Conservation (phyloP, 2,113 vertebrate genomes). For the Heterotis niloticus region DNA sequence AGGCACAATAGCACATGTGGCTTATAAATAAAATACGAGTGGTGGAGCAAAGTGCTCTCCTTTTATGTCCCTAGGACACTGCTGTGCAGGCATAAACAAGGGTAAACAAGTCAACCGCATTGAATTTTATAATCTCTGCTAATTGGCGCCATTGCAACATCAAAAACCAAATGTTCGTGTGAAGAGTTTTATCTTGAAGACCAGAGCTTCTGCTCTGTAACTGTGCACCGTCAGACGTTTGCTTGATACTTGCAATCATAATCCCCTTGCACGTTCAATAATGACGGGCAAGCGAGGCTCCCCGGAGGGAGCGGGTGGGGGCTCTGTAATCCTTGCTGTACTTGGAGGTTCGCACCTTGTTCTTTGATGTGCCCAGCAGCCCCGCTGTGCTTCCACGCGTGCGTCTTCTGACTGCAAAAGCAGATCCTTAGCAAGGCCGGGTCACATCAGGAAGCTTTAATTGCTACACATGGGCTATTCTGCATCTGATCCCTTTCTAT, state of each 20-base stretch:
- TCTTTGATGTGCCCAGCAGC: neutral
- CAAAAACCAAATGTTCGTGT: neutral
- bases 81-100: too few species aligned
- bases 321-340: neutral
- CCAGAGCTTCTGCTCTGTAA: neutral
- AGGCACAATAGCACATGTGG: too few species aligned
- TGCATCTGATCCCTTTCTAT: conserved; percentile 7
- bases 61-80: too few species aligned
- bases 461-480: conserved; percentile 3
- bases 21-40: too few species aligned
- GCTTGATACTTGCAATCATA: neutral
- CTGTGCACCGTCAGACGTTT: neutral
- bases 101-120: too few species aligned
- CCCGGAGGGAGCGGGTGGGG: too few species aligned
- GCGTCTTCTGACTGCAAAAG: too few species aligned
- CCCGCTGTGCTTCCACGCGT: too few species aligned
- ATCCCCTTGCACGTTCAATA: neutral
- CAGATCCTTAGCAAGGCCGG: neutral
- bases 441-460: neutral
- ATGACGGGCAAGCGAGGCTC: neutral
- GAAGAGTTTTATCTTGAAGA: neutral
- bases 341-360: neutral
- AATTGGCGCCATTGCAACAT: neutral
- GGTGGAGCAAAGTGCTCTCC: too few species aligned
- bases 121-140: neutral